Evolutionary conservation across 1,140 invertebrate species (phyloP).

Genomic region (Sitobion miscanthi): DNA sequence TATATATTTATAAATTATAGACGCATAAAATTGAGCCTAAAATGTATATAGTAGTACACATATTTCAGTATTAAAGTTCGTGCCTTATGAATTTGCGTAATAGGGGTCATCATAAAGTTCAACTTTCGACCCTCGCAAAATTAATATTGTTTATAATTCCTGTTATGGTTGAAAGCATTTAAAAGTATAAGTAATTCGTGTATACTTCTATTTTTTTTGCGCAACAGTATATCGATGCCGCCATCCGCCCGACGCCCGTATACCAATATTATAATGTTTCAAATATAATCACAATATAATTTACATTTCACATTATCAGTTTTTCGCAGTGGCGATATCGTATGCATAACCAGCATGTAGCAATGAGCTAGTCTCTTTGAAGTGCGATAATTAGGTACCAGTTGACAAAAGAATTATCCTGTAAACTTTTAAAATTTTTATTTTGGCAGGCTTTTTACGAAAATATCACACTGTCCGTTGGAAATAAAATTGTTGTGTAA

Average conservation of each 20-base stretch:
- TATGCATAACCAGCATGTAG: not conserved
- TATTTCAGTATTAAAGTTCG: not conserved
- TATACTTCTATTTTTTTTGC: not conserved
- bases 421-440: not conserved
- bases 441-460: rapidly evolving
- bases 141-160: not conserved
- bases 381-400: no score
- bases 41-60: not conserved
- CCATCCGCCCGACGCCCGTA: no score
- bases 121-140: not conserved
- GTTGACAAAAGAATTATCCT: not conserved
- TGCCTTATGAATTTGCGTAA: not conserved
- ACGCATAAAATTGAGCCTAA: no score
- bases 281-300: not conserved
- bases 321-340: not conserved
- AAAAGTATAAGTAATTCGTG: not conserved
- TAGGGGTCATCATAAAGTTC: not conserved
- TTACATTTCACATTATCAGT: not conserved
- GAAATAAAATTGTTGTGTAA: not conserved
- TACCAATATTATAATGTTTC: not conserved
- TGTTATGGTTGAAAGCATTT: not conserved
- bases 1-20: not conserved
- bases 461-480: not conserved
- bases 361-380: not conserved
- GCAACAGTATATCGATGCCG: not conserved